These are phyloP conservation scores for Pyrrhosoma nymphula DNA, from an alignment of 2,888 invertebrate genomes.

Conservation along the genomic window DNA sequence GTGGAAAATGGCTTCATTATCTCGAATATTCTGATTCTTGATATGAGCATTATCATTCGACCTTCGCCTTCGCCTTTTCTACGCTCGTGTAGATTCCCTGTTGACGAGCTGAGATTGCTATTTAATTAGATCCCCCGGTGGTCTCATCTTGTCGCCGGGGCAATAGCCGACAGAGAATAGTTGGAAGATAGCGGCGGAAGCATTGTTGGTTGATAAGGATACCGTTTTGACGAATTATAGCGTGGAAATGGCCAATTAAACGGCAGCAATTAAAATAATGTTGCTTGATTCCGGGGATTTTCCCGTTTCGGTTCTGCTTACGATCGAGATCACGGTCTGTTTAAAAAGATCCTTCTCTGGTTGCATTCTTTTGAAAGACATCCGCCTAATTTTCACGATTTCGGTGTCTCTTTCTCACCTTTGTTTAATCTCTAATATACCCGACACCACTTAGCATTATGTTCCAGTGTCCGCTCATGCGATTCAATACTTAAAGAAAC, in stretches of 20 bases:
- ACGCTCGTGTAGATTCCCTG: neutral
- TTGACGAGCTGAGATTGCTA: neutral
- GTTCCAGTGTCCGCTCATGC: neutral
- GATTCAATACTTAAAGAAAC: neutral
- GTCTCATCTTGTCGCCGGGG: neutral
- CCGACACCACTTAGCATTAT: neutral
- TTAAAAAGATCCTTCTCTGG: neutral
- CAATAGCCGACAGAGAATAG: neutral
- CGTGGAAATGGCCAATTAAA: constrained; percentile 9
- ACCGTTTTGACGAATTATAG: neutral
- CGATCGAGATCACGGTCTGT: neutral
- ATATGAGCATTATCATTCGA: neutral
- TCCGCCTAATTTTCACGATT: neutral
- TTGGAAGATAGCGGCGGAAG: neutral
- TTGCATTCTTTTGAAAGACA: neutral
- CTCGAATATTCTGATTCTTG: neutral
- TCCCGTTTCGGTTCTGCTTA: neutral
- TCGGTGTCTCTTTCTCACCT: neutral
- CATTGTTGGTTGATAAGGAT: neutral
- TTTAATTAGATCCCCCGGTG: neutral
- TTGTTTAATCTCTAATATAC: neutral
- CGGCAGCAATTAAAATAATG: constrained; percentile 13
- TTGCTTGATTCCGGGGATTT: neutral
- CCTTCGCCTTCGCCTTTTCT: neutral
- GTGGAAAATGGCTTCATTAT: neutral